Evolutionary conservation across 1,140 invertebrate species (phyloP).

Genomic region (Bombus sylvicola): DNA sequence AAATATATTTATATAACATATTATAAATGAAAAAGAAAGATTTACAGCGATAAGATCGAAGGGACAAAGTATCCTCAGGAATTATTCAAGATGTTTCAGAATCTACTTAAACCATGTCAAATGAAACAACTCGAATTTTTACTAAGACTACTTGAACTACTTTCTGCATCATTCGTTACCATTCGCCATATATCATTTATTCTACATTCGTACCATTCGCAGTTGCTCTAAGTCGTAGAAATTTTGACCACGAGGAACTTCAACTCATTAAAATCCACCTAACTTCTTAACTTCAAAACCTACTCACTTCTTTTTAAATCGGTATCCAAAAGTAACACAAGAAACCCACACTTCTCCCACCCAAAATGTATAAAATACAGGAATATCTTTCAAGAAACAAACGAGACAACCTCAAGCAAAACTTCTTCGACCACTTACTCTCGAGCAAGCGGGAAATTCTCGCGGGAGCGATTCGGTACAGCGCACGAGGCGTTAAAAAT

Average conservation of each 20-base stretch:
- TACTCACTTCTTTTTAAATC: background rate
- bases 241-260: conserved; percentile 47
- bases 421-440: conserved; percentile 27
- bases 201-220: conserved; percentile 50
- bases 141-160: conserved; percentile 29
- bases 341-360: too few relatives aligned
- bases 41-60: background rate
- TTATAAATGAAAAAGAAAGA: background rate
- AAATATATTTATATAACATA: too few relatives aligned
- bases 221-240: conserved; percentile 34
- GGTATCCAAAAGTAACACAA: background rate
- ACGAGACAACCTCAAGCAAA: background rate
- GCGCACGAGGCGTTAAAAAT: conserved; percentile 67
- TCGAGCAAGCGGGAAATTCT: conserved; percentile 33
- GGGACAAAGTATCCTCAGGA: background rate
- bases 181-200: conserved; percentile 71
- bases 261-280: background rate
- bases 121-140: background rate
- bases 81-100: background rate
- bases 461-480: conserved; percentile 67
- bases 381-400: background rate
- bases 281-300: background rate
- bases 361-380: background rate
- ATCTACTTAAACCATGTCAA: background rate
- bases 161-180: conserved; percentile 42